Base-by-base conservation (phyloP, 2,888 invertebrate species). In the Falcaria lacertinaria region DNA sequence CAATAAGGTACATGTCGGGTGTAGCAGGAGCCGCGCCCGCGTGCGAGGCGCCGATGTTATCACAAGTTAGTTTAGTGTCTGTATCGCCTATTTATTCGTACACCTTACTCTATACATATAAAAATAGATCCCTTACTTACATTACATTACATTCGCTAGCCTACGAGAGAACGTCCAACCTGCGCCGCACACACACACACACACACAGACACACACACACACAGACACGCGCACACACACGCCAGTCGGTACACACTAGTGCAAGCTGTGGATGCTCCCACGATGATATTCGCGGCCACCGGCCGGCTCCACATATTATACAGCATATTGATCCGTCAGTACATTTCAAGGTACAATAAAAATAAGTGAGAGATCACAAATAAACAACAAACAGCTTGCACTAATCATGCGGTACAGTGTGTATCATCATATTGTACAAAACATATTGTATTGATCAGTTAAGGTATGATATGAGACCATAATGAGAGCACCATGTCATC, bases 81-180 rank as follows among this genome's bases (percentile, higher is more conserved):
- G 19, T 32, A 22, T 33, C 41, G 44, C 50, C 56, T 38, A 19
- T 35, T 16, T 35, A 35, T n/a, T 35, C 36, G 19, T 36, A 36
- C 19, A 11, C 11, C 36, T 32, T 38, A 33, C 42, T 57, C 60
- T 64, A 60, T 71, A 75, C 72, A 78, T 86, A 87, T 69, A 86
- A 87, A 87, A 86, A 86, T 86, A 87, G 80, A 84, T 79, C 67
- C n/a, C n/a, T n/a, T n/a, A n/a, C n/a, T n/a, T n/a, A n/a, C 58
- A 71, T 77, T 74, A 80, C 48, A 57, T 55, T 51, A 52, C 59
- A 64, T 68, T 57, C 54, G 50, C 71, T 80, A 80, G 60, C 68
- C 80, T 83, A 77, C 54, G 68, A 79, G 74, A 72, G 82, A 78
- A 81, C 75, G 68, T 66, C 41, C 39, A 48, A 45, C 42, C 43